Conservation (phyloP, 2,113 vertebrate genomes). For the Coreoperca whiteheadi region DNA sequence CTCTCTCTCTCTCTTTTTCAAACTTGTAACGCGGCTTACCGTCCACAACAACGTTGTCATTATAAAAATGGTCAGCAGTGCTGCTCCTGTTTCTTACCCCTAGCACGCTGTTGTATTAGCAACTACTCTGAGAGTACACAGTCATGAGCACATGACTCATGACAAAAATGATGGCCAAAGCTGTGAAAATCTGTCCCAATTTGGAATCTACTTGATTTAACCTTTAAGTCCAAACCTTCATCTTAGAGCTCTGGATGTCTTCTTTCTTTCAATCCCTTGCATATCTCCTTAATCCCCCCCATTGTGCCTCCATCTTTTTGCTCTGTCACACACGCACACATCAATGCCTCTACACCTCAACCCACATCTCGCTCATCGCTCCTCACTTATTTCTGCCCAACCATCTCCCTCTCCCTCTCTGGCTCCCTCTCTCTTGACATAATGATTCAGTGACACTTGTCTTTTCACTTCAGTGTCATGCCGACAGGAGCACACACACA, state of each 20-base stretch:
- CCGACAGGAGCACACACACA: slow-evolving; percentile 31
- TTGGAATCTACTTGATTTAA: background rate
- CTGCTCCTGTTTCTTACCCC: background rate
- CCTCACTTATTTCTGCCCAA: slow-evolving; percentile 38
- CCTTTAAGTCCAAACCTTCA: background rate
- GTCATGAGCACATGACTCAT: background rate
- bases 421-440: slow-evolving; percentile 24
- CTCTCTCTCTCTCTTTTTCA: background rate
- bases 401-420: slow-evolving; percentile 33
- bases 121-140: background rate
- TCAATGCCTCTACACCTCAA: slow-evolving; percentile 28
- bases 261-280: background rate
- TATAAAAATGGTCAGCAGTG: background rate
- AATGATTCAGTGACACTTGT: slow-evolving; percentile 65
- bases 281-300: slow-evolving; percentile 5
- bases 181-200: background rate
- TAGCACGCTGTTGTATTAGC: too few species aligned
- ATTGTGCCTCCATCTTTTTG: background rate
- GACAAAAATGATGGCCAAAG: background rate
- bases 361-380: slow-evolving; percentile 49
- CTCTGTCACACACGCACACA: slow-evolving; percentile 6
- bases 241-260: background rate
- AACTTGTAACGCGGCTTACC: background rate
- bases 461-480: slow-evolving; percentile 52
- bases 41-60: background rate